Base-by-base conservation (phyloP, 2,888 invertebrate species). In the Marasmarcha lunaedactyla region DNA sequence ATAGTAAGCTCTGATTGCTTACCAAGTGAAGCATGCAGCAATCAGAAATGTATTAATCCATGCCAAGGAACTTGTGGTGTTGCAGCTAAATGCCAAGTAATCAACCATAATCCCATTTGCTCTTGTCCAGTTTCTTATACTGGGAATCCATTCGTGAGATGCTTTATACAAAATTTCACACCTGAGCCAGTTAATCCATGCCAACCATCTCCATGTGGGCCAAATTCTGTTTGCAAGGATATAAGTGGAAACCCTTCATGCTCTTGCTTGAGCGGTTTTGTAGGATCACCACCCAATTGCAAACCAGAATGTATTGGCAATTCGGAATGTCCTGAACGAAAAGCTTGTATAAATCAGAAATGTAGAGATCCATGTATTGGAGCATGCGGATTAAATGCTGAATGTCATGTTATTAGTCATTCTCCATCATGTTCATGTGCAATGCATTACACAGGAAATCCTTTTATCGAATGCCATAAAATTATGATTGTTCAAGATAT, bases 11-110 rank as follows among this genome's bases (percentile, higher is more conserved):
- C 90, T 0, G 93, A 93, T 63, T 94, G 94, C 65, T 66, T 87
- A 2, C 87, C 89, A 35, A 89, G 86, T 49, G 86, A 90, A 71
- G 90, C 92, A 2, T 93, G 93, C 55, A 87, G 87, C 39, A 93
- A 92, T 59, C 89, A 90, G 61, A 91, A 91, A 72, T 94, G 94
- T 60, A 78, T 88, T 20, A 88, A 93, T 63, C 93, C 94, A n/a
- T 94, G 94, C 57, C 87, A 87, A 40, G 92, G 92, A 52, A 87
- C 91, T n/a, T 94, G 94, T 59, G 94, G 94, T 14, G 77, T 91
- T 15, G 83, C 81, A 47, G 91, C 93, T 1, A 83, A 85, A 48
- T 94, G 94, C 59, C 87, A 89, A 70, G 90, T 93, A 15, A 88
- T 92, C 37, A 91, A 90, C 63, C 91, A 94, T 55, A 92, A 89